Conservation (phyloP, 2,888 invertebrate species). For the Ferrisia virgata region DNA sequence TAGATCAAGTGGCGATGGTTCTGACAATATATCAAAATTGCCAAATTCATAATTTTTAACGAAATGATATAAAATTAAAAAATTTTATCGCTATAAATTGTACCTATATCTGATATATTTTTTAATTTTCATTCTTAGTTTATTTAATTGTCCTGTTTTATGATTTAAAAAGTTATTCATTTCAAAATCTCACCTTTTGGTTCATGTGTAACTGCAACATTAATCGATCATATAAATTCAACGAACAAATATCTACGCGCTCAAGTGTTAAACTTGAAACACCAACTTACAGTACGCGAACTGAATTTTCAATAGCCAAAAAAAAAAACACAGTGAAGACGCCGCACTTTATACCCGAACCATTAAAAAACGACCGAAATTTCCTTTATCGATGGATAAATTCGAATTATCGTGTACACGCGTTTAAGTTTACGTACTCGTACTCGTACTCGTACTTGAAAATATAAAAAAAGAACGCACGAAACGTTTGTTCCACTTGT, state of each 20-base stretch:
- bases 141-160: too few species aligned
- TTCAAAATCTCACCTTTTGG: not conserved
- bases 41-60: too few species aligned
- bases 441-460: too few species aligned
- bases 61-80: too few species aligned
- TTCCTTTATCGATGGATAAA: not conserved
- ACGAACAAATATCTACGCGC: not conserved
- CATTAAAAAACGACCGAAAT: not conserved
- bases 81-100: too few species aligned
- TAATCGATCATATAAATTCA: not conserved
- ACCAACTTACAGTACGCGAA: not conserved
- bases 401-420: not conserved
- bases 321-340: not conserved
- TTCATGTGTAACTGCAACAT: not conserved
- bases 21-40: too few species aligned
- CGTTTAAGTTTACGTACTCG: not conserved
- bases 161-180: too few species aligned
- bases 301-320: not conserved
- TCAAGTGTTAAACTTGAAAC: not conserved
- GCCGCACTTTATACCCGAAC: not conserved
- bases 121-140: too few species aligned
- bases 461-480: not conserved
- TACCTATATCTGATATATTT: too few species aligned
- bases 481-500: constrained; percentile 8
- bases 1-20: too few species aligned